phyloP scores from a whole-genome alignment of 1,140 invertebrate species.

The Marisa cornuarietis region DNA sequence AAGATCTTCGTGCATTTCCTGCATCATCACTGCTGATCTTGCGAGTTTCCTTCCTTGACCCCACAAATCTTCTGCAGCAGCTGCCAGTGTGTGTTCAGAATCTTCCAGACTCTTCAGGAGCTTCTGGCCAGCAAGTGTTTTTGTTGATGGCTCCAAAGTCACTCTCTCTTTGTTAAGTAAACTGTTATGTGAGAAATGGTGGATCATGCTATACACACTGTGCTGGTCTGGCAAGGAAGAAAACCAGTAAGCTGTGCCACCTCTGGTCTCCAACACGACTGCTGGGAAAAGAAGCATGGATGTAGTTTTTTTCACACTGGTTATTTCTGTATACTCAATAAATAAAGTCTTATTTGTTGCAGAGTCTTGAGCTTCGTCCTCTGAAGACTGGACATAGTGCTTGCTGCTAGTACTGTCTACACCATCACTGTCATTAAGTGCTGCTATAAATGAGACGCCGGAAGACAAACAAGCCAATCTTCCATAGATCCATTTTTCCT shows the following conservation, averaged over 20 bases:
- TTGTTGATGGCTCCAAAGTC: not conserved
- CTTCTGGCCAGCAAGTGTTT: conserved; percentile 8
- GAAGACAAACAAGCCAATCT: conserved; percentile 1
- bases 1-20: conserved; percentile 16
- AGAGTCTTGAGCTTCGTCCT: not conserved
- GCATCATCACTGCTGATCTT: not conserved
- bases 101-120: conserved; percentile 11
- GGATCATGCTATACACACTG: conserved; percentile 15
- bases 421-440: not conserved
- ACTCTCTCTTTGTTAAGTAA: not conserved
- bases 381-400: not conserved
- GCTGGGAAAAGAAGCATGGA: conserved; percentile 15
- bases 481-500: conserved; percentile 6
- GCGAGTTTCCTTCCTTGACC: conserved; percentile 10
- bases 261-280: not conserved
- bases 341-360: not conserved
- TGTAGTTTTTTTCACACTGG: conserved; percentile 1
- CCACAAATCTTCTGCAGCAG: conserved; percentile 1
- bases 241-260: conserved; percentile 14
- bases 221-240: conserved; percentile 13
- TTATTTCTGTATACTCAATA: conserved; percentile 13
- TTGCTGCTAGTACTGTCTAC: not conserved
- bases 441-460: not conserved
- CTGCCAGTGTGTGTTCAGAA: conserved; percentile 15
- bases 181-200: conserved; percentile 7